phyloP scores from a whole-genome alignment of 1,140 invertebrate species.

The Stegodyphus mimosarum region DNA sequence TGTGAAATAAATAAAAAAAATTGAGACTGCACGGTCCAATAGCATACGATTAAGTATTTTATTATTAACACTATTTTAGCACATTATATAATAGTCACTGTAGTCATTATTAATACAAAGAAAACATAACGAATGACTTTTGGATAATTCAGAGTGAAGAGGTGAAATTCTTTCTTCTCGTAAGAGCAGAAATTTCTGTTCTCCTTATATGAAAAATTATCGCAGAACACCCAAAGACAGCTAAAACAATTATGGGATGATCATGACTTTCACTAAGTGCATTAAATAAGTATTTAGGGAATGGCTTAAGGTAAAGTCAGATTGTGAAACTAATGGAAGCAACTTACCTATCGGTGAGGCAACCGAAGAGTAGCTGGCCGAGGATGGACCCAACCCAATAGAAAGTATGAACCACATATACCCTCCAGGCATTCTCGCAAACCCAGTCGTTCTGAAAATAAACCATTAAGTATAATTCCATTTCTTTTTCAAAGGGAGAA shows the following conservation, averaged over 20 bases:
- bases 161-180: no score
- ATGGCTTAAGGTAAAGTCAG: background rate
- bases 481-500: no score
- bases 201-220: no score
- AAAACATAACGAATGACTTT: no score
- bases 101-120: no score
- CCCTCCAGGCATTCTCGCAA: constrained; percentile 59
- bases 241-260: background rate
- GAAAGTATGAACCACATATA: constrained; percentile 57
- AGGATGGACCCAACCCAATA: constrained; percentile 61
- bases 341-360: constrained; percentile 61
- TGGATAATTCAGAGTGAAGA: no score
- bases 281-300: background rate
- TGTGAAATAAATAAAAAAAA: no score
- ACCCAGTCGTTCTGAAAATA: constrained; percentile 62
- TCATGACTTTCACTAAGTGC: background rate
- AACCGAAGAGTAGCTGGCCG: constrained; percentile 57
- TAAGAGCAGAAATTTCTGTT: no score
- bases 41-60: no score
- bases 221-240: background rate
- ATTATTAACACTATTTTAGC: no score
- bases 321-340: background rate
- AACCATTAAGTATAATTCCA: constrained; percentile 28
- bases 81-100: no score
- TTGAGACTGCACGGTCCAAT: no score